Percentiles rank a stretch among this genome's conserved stretches.
phyloP scores from a whole-genome alignment of 2,113 vertebrate genomes.

The Chloebia gouldiae region DNA sequence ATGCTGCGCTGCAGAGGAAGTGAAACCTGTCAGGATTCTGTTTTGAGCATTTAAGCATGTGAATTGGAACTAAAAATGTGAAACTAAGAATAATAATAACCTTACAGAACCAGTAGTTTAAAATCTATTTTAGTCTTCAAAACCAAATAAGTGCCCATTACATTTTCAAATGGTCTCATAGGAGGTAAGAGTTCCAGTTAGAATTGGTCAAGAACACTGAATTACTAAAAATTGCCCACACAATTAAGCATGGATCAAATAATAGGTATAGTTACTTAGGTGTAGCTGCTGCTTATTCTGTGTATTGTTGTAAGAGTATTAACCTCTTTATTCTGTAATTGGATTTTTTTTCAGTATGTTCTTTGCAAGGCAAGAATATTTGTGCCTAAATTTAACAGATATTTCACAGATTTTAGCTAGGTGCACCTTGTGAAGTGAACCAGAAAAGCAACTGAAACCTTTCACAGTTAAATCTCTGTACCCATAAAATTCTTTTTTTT shows the following conservation, averaged over 20 bases:
- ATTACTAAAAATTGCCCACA: background rate
- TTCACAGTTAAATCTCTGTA: background rate
- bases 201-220: background rate
- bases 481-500: background rate
- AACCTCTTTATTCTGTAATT: background rate
- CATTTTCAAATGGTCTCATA: background rate
- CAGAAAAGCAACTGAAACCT: background rate
- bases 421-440: background rate
- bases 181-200: background rate
- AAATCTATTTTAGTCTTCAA: constrained; percentile 21
- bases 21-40: background rate
- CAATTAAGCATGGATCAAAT: background rate
- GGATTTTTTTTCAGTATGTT: background rate
- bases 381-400: background rate
- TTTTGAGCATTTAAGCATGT: background rate
- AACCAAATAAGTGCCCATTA: background rate
- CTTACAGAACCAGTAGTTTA: background rate
- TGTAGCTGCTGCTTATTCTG: background rate
- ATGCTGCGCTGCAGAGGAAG: background rate
- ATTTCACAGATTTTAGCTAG: background rate
- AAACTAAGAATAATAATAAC: background rate
- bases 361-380: background rate
- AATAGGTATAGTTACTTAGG: background rate
- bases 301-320: background rate
- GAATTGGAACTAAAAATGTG: background rate